Base-by-base conservation (phyloP, 1,140 invertebrate genomes). In the Drosophila asahinai region DNA sequence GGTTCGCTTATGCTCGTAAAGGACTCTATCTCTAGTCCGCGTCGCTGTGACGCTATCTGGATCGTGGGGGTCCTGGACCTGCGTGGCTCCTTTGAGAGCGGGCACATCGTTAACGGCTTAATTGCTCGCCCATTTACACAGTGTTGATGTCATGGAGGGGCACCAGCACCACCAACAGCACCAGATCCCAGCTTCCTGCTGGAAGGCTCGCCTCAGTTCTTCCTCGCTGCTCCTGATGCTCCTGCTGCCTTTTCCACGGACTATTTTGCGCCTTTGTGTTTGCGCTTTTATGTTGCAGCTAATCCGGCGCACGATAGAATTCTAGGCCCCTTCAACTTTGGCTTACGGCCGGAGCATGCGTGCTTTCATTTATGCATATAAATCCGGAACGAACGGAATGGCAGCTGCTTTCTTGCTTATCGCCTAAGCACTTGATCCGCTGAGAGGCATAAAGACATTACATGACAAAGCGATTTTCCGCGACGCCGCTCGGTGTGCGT, bases 41-140 rank as follows among this genome's bases (percentile, higher is more conserved):
- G 70, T 22, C 12, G 19, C 25, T 45, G 17, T 45, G 48, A 42
- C 45, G 15, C 27, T 62, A 27, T 22, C 42, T 78, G 64, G 55
- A 51, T 81, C 40, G 54, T 54, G 61, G 45, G 27, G 58, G 27
- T 66, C 63, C 57, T 66, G 58, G 58, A 36, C 40, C 67, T 64
- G 38, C 43, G 51, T 52, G 63, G 59, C 42, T 47, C 73, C 80
- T 79, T 79, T 81, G 83, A 81, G 84, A 79, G 66, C 65, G 81
- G 77, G 86, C 70, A 81, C 86, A 87, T 87, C 84, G 86, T 87
- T 87, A 87, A 87, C 81, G 77, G 86, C 86, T 89, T 89, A 89
- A 90, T 90, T 90, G 81, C 81, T 90, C 79, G 64, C 66, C 81
- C 86, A 75, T 90, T 90, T 86, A 64, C 81, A 73, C 55, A 54